Evolutionary conservation across 2,113 vertebrate species (phyloP).

Genomic region (Otis tarda): DNA sequence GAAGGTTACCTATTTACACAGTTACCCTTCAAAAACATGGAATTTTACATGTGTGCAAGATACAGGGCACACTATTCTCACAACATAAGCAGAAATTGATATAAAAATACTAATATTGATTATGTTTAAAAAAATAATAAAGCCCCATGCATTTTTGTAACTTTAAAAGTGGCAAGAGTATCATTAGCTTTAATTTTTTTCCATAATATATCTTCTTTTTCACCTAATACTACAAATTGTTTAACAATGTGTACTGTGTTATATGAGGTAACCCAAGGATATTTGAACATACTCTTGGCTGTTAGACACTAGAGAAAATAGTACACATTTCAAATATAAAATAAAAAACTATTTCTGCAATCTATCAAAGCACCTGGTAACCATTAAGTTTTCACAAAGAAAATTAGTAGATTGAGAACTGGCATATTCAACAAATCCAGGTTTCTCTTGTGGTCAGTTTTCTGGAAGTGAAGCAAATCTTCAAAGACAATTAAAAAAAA

Average conservation of each 20-base stretch:
- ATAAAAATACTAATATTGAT: background rate
- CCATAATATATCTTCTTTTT: slow-evolving; percentile 23
- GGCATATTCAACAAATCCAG: background rate
- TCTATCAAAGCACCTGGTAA: slow-evolving; percentile 63
- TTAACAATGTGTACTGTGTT: background rate
- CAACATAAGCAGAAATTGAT: background rate
- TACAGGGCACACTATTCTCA: background rate
- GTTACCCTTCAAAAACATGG: background rate
- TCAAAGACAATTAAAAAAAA: background rate
- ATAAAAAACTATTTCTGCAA: slow-evolving; percentile 8
- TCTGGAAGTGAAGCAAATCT: background rate
- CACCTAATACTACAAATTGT: background rate
- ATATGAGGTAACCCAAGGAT: background rate
- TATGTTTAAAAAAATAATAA: background rate
- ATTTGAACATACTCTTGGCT: background rate
- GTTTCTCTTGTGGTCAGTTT: background rate
- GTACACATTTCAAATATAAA: background rate
- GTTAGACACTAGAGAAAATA: background rate
- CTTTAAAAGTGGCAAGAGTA: background rate
- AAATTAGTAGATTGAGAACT: slow-evolving; percentile 54
- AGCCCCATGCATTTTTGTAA: background rate
- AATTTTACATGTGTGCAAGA: background rate
- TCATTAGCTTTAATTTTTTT: slow-evolving; percentile 1
- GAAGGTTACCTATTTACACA: background rate
- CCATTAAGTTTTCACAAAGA: slow-evolving; percentile 68